Conservation (phyloP, 2,888 invertebrate species). For the Zhengitettix transpicula region DNA sequence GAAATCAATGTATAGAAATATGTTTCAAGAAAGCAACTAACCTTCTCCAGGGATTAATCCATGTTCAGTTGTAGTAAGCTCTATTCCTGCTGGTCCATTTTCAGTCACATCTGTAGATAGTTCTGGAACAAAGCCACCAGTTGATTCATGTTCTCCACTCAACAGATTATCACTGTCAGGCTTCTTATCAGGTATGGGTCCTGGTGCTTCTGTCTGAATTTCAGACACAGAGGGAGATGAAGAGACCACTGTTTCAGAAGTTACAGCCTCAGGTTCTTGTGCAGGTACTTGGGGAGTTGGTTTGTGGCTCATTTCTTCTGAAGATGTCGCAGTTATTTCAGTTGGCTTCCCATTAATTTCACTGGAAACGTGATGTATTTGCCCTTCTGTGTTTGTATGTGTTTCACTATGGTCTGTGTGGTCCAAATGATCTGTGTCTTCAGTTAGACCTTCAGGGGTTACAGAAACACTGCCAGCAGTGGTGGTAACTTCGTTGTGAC, state of each 20-base stretch:
- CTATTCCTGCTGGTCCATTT: conserved; percentile 6
- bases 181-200: no score
- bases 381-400: not conserved
- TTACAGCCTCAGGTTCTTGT: not conserved
- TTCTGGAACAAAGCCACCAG: not conserved
- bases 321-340: not conserved
- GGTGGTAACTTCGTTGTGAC: no score
- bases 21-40: conserved; percentile 4
- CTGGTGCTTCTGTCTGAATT: not conserved
- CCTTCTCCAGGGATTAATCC: conserved; percentile 19
- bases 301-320: not conserved
- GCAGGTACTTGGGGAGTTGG: not conserved
- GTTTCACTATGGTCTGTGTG: no score
- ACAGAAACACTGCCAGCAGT: no score
- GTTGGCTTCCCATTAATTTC: not conserved
- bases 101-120: not conserved
- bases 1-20: not conserved
- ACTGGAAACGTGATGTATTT: not conserved
- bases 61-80: conserved; percentile 3
- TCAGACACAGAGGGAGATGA: conserved; percentile 1
- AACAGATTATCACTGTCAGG: not conserved
- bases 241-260: conserved; percentile 5
- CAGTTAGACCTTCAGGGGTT: no score
- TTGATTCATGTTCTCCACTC: not conserved
- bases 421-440: no score